Percentiles rank a stretch among this genome's conserved stretches.
phyloP scores from a whole-genome alignment of 2,888 invertebrate genomes.

The Harpalus rufipes region DNA sequence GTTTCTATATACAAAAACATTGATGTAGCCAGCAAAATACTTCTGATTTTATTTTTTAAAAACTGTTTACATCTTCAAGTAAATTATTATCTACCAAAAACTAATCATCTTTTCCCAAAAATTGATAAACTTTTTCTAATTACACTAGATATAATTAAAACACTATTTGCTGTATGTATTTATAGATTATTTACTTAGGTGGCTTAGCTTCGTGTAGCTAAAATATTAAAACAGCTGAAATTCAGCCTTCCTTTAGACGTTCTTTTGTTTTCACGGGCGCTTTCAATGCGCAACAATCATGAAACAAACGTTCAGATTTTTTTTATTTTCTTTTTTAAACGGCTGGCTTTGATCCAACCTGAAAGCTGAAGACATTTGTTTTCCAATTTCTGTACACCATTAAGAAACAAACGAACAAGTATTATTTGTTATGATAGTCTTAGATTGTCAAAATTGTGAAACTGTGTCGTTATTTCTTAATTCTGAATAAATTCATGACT shows the following conservation, averaged over 20 bases:
- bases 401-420: not conserved
- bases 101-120: too few relatives aligned
- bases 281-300: constrained; percentile 1
- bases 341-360: constrained; percentile 22
- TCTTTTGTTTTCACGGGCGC: constrained; percentile 14
- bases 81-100: too few relatives aligned
- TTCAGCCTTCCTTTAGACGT: constrained; percentile 4
- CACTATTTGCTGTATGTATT: too few relatives aligned
- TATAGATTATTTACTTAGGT: too few relatives aligned
- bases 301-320: constrained; percentile 21
- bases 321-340: not conserved
- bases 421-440: constrained; percentile 18
- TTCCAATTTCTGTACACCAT: not conserved
- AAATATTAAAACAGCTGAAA: constrained; percentile 18
- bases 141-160: too few relatives aligned
- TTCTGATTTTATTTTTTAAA: too few relatives aligned
- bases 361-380: constrained; percentile 23
- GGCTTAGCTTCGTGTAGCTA: too few relatives aligned
- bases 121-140: too few relatives aligned
- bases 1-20: too few relatives aligned
- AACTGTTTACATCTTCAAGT: too few relatives aligned
- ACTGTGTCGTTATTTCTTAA: constrained; percentile 10
- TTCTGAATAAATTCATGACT: not conserved
- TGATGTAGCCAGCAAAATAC: too few relatives aligned
- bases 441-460: not conserved